phyloP scores from a whole-genome alignment of 2,797 vertebrate species.

The Helicolenus hilgendorfi region DNA sequence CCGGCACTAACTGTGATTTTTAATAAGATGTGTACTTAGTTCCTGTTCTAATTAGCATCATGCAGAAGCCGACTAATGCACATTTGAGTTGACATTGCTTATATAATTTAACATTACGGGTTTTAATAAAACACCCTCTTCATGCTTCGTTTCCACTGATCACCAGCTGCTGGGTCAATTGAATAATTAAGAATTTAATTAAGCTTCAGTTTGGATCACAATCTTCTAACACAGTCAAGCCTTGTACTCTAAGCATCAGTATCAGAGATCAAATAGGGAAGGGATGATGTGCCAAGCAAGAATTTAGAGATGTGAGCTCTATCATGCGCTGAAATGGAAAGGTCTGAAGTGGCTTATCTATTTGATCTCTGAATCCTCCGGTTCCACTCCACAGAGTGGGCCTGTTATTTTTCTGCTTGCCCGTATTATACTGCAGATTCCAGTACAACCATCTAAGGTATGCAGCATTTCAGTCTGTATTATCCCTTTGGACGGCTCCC shows the following conservation, averaged over 20 bases:
- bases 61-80: conserved; percentile 63
- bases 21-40: conserved; percentile 79
- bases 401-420: conserved; percentile 74
- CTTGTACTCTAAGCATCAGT: conserved; percentile 61
- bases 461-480: conserved; percentile 71
- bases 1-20: conserved; percentile 62
- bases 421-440: conserved; percentile 77
- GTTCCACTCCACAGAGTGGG: conserved; percentile 75
- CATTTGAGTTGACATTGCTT: conserved; percentile 75
- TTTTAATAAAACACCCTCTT: conserved; percentile 80
- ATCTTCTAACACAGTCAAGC: conserved; percentile 60
- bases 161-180: conserved; percentile 86
- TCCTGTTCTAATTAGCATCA: conserved; percentile 81
- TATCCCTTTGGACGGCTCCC: conserved; percentile 68
- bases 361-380: conserved; percentile 82
- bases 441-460: conserved; percentile 70
- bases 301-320: conserved; percentile 76
- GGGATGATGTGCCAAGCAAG: conserved; percentile 66
- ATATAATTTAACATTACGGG: conserved; percentile 81
- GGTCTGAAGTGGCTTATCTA: conserved; percentile 83
- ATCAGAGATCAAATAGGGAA: conserved; percentile 72
- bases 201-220: conserved; percentile 76
- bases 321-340: conserved; percentile 80
- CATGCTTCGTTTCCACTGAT: conserved; percentile 82
- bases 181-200: conserved; percentile 86